Conservation (phyloP, 2,888 invertebrate genomes). For the Tinea pellionella region DNA sequence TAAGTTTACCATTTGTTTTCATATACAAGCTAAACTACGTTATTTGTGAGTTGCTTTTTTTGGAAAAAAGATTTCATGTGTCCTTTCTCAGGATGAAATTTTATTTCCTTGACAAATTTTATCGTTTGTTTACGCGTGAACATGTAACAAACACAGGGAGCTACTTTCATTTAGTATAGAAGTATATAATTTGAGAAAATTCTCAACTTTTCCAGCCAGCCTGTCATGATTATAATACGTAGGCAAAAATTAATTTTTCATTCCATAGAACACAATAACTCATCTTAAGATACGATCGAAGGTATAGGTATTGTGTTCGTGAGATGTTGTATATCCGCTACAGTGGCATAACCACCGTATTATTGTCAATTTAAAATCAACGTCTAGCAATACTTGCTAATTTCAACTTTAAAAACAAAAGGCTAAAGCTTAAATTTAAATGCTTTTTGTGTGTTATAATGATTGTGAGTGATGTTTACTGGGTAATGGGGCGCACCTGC, state of each 20-base stretch:
- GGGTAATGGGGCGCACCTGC: slow-evolving; percentile 23
- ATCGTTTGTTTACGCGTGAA: too few species aligned
- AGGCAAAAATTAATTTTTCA: not conserved
- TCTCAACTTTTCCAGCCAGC: too few species aligned
- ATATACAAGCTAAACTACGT: too few species aligned
- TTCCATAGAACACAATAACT: not conserved
- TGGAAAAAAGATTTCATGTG: too few species aligned
- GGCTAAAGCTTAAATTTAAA: not conserved
- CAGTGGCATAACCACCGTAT: not conserved
- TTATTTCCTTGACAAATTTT: too few species aligned
- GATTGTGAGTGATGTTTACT: slow-evolving; percentile 2
- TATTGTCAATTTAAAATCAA: not conserved
- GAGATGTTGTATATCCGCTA: not conserved
- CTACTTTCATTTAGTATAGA: too few species aligned
- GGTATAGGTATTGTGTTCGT: not conserved
- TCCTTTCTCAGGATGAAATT: too few species aligned
- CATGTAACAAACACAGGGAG: too few species aligned
- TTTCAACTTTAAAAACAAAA: not conserved
- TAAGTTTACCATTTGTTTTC: too few species aligned
- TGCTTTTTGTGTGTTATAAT: not conserved
- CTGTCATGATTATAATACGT: not conserved
- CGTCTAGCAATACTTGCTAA: not conserved
- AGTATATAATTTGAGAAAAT: too few species aligned
- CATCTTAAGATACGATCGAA: not conserved
- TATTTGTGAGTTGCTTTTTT: too few species aligned